Evolutionary conservation across 2,888 invertebrate species (phyloP).

Genomic region (Rhagophthalmus giganteus): DNA sequence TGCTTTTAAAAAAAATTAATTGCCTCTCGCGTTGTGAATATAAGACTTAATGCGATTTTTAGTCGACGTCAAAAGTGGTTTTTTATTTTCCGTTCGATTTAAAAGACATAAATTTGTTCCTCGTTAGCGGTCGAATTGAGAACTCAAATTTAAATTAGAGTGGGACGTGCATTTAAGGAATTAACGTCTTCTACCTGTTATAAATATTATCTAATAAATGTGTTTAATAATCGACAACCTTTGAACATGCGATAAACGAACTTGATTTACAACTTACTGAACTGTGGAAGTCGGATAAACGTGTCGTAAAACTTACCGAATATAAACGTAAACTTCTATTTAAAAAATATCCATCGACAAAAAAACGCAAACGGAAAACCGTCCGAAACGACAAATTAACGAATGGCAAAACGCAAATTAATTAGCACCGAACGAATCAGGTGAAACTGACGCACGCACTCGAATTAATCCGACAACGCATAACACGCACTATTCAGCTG

Average conservation of each 20-base stretch:
- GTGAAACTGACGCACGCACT: conserved; percentile 12
- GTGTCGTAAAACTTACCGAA: background rate
- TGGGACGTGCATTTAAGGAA: background rate
- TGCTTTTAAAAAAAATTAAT: too few relatives aligned
- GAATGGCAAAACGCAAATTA: background rate
- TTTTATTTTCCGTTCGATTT: too few relatives aligned
- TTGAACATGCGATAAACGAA: conserved; percentile 1
- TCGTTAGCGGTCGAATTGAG: too few relatives aligned
- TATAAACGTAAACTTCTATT: background rate
- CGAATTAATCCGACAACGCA: conserved; percentile 3
- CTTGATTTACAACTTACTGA: conserved; percentile 3
- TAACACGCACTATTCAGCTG: conserved; percentile 17
- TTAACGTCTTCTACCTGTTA: background rate
- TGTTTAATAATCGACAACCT: background rate
- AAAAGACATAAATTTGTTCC: too few relatives aligned
- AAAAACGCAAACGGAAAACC: too few relatives aligned
- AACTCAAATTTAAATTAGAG: too few relatives aligned
- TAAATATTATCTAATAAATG: background rate
- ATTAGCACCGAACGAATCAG: conserved; percentile 6
- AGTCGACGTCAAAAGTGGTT: too few relatives aligned
- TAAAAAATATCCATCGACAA: too few relatives aligned
- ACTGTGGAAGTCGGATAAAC: too few relatives aligned
- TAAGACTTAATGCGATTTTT: too few relatives aligned
- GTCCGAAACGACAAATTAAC: background rate
- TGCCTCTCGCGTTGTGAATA: too few relatives aligned